Conservation (phyloP, 2,113 vertebrate genomes). For the Rhabdomys dilectus region DNA sequence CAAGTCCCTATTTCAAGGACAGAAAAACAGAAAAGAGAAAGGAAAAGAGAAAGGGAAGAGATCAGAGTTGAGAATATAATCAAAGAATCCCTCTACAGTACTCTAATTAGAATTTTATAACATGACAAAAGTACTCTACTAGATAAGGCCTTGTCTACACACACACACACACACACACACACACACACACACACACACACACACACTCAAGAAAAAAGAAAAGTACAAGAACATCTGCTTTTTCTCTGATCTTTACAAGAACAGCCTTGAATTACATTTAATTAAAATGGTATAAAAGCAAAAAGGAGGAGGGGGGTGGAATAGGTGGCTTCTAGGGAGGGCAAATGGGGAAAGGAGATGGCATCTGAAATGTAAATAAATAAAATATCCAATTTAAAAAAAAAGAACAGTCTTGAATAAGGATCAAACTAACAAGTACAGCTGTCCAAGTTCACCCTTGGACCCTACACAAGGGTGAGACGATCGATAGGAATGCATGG, state of each 20-base stretch:
- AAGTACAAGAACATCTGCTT: background rate
- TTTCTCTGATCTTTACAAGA: background rate
- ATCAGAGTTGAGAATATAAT: conserved; percentile 23
- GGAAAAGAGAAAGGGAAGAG: background rate
- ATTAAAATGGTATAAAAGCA: too few relatives aligned
- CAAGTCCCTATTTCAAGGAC: background rate
- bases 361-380: too few relatives aligned
- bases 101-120: conserved; percentile 1
- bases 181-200: background rate
- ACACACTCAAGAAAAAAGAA: background rate
- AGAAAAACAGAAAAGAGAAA: background rate
- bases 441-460: background rate
- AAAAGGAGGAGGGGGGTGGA: too few relatives aligned
- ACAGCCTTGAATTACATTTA: background rate
- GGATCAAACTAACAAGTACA: background rate
- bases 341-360: too few relatives aligned
- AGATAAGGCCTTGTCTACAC: background rate
- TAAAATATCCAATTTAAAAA: too few relatives aligned
- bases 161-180: background rate
- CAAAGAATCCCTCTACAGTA: background rate
- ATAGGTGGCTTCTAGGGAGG: too few relatives aligned
- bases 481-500: background rate
- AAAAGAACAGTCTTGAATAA: background rate
- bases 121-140: background rate
- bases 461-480: background rate